phyloP scores from a whole-genome alignment of 2,113 vertebrate genomes.

The Amphiprion ocellaris region DNA sequence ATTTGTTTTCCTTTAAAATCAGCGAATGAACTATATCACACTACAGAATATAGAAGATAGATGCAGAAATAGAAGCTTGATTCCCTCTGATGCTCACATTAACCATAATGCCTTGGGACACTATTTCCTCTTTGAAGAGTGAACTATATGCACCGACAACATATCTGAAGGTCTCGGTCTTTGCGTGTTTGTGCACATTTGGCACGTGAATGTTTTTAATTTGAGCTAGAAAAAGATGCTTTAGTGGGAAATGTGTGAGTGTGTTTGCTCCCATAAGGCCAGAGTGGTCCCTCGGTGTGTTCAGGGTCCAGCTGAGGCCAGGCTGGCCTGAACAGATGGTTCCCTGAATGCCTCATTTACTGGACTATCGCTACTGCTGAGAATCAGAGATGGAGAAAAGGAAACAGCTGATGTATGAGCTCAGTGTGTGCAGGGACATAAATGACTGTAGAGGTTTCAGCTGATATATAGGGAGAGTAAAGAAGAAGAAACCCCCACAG shows the following conservation, averaged over 20 bases:
- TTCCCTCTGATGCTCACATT: neutral
- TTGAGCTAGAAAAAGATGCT: neutral
- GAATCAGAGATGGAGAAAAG: neutral
- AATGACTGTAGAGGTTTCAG: neutral
- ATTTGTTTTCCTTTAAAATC: too few relatives aligned
- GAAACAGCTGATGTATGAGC: constrained; percentile 5
- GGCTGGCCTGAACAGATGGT: constrained; percentile 54
- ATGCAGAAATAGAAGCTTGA: too few relatives aligned
- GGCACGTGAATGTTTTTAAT: neutral
- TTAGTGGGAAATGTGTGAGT: constrained; percentile 2
- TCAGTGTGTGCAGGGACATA: neutral
- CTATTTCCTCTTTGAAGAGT: neutral
- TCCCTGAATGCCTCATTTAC: constrained; percentile 47
- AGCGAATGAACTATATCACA: neutral
- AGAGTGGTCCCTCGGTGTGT: constrained; percentile 18
- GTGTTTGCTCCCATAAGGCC: constrained; percentile 15
- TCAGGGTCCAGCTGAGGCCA: constrained; percentile 45
- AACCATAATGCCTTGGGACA: neutral
- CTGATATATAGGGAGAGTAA: neutral
- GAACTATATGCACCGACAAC: neutral
- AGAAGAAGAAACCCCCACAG: neutral
- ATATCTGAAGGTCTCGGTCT: neutral
- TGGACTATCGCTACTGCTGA: constrained; percentile 17
- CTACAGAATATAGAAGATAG: neutral
- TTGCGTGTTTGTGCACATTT: constrained; percentile 5